These are phyloP conservation scores for Xestia xanthographa DNA, from an alignment of 2,888 invertebrate species.

Conservation along the genomic window DNA sequence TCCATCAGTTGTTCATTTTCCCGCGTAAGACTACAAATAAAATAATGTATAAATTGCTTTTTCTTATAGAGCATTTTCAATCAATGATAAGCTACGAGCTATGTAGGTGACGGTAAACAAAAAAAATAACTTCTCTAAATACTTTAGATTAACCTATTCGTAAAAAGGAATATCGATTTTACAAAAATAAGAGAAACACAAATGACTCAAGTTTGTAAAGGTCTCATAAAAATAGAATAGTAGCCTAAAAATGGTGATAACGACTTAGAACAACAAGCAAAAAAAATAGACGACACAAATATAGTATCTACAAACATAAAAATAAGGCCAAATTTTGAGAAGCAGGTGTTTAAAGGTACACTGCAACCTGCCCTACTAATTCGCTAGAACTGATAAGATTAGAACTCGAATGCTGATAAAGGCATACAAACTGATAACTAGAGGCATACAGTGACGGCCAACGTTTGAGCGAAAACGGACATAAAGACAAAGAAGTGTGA, in stretches of 20 bases:
- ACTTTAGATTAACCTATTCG: neutral
- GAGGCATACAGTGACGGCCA: slow-evolving; percentile 82
- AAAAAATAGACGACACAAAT: slow-evolving; percentile 38
- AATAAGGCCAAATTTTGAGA: slow-evolving; percentile 43
- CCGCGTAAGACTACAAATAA: slow-evolving; percentile 28
- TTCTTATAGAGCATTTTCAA: neutral
- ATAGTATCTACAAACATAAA: slow-evolving; percentile 8
- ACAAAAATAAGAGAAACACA: neutral
- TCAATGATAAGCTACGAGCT: neutral
- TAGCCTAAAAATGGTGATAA: slow-evolving; percentile 66
- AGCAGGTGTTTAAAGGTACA: slow-evolving; percentile 58
- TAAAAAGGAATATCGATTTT: neutral
- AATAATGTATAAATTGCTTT: slow-evolving; percentile 5
- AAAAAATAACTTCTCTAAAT: neutral
- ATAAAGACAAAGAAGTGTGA: slow-evolving; percentile 77
- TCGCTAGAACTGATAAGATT: slow-evolving; percentile 87
- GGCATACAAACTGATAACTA: slow-evolving; percentile 79
- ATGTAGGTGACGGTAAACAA: neutral
- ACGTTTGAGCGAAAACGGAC: slow-evolving; percentile 80
- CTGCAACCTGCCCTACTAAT: slow-evolving; percentile 86
- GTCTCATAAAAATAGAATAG: slow-evolving; percentile 61
- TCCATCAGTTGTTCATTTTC: slow-evolving; percentile 35
- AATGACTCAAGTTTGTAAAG: slow-evolving; percentile 47
- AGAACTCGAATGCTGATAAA: slow-evolving; percentile 81
- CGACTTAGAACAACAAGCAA: slow-evolving; percentile 45